Percentiles rank a stretch among this genome's conserved stretches.
These are phyloP conservation scores for Reticulitermes lucifugus DNA, from an alignment of 2,888 invertebrate species.

Conservation along the genomic window DNA sequence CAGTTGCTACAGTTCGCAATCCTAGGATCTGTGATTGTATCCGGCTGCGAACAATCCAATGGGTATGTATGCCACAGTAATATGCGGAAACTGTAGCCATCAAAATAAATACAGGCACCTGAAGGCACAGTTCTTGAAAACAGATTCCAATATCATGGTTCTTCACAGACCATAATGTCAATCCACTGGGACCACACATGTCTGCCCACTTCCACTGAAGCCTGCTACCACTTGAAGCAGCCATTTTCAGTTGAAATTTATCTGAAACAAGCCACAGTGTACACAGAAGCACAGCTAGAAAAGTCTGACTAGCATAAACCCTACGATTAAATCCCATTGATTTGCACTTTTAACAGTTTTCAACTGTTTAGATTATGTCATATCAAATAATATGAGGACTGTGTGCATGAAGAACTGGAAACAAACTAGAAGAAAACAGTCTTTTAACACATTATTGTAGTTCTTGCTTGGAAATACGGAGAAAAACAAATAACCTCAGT, in stretches of 20 bases:
- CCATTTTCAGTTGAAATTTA: conserved; percentile 9
- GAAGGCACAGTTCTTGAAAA: conserved; percentile 85
- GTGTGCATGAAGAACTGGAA: too few species aligned
- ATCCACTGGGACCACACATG: conserved; percentile 79
- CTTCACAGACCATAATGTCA: conserved; percentile 76
- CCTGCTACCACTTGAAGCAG: not conserved
- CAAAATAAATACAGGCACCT: conserved; percentile 79
- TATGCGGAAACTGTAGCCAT: conserved; percentile 85
- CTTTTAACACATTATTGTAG: too few species aligned
- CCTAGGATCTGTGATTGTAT: conserved; percentile 60
- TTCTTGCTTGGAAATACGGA: too few species aligned
- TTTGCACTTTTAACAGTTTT: too few species aligned
- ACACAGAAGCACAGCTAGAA: too few species aligned
- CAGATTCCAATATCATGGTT: conserved; percentile 84
- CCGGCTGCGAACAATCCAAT: conserved; percentile 72
- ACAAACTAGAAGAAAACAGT: too few species aligned
- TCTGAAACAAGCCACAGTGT: not conserved
- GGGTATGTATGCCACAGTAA: conserved; percentile 77
- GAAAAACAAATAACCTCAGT: too few species aligned
- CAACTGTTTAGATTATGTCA: too few species aligned
- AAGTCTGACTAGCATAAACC: too few species aligned
- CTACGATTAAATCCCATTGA: too few species aligned
- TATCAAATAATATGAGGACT: too few species aligned
- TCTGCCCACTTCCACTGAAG: conserved; percentile 41
- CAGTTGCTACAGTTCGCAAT: conserved; percentile 72